A percentile compares a stretch with the other conserved stretches of the same genome.
phyloP scores from a whole-genome alignment of 2,888 invertebrate genomes.

The Ctenicera cuprea region DNA sequence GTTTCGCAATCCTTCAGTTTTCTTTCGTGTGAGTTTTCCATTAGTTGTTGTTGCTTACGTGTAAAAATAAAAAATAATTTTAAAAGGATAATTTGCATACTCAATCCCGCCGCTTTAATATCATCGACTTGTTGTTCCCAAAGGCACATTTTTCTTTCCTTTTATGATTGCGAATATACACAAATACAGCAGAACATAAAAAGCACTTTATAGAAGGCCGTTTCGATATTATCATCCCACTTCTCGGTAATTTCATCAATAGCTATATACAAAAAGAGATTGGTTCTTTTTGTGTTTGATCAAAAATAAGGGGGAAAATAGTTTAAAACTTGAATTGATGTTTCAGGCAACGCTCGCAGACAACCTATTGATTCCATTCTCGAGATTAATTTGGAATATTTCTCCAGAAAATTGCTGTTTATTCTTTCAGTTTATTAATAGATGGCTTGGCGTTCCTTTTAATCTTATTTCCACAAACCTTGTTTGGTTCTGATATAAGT shows the following conservation, averaged over 20 bases:
- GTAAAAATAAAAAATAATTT: not conserved
- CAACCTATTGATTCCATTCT: slow-evolving; percentile 35
- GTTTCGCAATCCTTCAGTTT: too few species aligned
- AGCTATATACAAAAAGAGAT: slow-evolving; percentile 36
- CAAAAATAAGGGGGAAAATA: slow-evolving; percentile 35
- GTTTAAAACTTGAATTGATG: slow-evolving; percentile 40
- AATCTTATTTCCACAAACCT: not conserved
- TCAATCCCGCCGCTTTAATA: not conserved
- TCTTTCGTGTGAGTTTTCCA: too few species aligned
- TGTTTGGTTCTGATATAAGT: not conserved
- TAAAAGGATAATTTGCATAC: not conserved
- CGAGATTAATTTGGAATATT: slow-evolving; percentile 38
- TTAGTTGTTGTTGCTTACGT: not conserved
- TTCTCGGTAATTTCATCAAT: slow-evolving; percentile 35
- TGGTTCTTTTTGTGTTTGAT: slow-evolving; percentile 41
- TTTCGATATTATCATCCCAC: slow-evolving; percentile 23
- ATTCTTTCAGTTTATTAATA: slow-evolving; percentile 20
- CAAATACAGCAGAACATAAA: slow-evolving; percentile 16
- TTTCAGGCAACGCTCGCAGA: slow-evolving; percentile 33
- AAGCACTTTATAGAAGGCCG: slow-evolving; percentile 26
- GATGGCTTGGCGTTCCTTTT: not conserved
- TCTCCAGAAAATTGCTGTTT: slow-evolving; percentile 24
- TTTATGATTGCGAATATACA: slow-evolving; percentile 21
- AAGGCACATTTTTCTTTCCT: not conserved
- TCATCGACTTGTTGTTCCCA: slow-evolving; percentile 9